Base-by-base conservation (phyloP, 2,888 invertebrate genomes). In the Leptothorax acervorum region DNA sequence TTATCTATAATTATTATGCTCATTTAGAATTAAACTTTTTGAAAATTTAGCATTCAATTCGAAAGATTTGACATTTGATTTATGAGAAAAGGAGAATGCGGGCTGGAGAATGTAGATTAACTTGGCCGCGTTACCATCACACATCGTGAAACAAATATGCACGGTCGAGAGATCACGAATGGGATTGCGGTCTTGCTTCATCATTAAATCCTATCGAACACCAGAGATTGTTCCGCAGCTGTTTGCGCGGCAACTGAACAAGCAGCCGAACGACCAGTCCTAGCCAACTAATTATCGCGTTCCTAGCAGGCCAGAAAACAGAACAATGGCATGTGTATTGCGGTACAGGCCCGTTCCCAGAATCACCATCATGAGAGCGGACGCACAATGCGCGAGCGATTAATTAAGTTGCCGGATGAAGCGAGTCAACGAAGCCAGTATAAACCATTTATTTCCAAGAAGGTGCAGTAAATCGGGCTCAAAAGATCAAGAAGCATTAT, bases 261-360 rank as follows among this genome's bases (percentile, higher is more conserved):
- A 86, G 85, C 88, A 86, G 85, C 81, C 84, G 83, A 86, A 86
- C 89, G 82, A 87, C 86, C 86, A 78, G 85, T 57, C 82, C 83
- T 84, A 87, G 84, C 82, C 85, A 90, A 90, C 87, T 90, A 90
- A 90, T 90, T 90, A 88, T 86, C 78, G 87, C 86, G 88, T 88
- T 87, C 83, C 89, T 86, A 84, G 65, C 87, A 83, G 78, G 65
- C 88, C 90, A 90, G 88, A 90, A 89, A 89, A 88, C 84, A 84
- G 89, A 88, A 88, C 89, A 88, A 88, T 88, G 81, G 71, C 63
- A 63, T 42, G 78, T 82, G 39, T 86, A 87, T 86, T 71, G 84
- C 55, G 60, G 82, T 53, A 45, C 55, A 18, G 39, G 45, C 51
- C 84, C 35, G 63, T 55, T 82, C 60, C 70, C 48, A 23, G 60